These are phyloP conservation scores for Acleris sparsana DNA, from an alignment of 2,888 invertebrate genomes.

Conservation along the genomic window DNA sequence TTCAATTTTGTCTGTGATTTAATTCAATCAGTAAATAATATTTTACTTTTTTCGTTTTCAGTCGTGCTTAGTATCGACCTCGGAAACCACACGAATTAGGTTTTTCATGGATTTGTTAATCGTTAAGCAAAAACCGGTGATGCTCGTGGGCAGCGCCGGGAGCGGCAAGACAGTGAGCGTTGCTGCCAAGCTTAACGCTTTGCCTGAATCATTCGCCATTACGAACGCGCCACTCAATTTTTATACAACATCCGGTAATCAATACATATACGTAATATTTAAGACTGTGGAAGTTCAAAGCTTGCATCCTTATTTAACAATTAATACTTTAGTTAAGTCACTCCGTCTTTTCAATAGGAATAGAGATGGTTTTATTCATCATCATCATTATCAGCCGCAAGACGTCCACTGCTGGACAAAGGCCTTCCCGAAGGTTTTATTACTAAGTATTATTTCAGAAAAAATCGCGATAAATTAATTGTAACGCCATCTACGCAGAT, in stretches of 20 bases:
- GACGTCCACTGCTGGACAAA: no score
- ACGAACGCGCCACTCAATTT: slow-evolving; percentile 97
- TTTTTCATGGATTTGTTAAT: slow-evolving; percentile 95
- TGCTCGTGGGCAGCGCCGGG: slow-evolving; percentile 95
- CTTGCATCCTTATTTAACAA: no score
- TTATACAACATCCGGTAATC: slow-evolving; percentile 92
- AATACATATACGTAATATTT: neutral
- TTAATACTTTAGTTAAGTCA: no score
- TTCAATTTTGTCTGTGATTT: slow-evolving; percentile 8
- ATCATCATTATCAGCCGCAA: no score
- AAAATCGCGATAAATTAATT: no score
- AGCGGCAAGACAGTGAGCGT: slow-evolving; percentile 96
- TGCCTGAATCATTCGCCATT: slow-evolving; percentile 91
- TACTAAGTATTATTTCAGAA: no score
- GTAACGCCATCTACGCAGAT: no score
- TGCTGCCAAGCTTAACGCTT: slow-evolving; percentile 89
- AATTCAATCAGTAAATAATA: neutral
- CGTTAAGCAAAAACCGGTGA: slow-evolving; percentile 90
- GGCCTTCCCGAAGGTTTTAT: no score
- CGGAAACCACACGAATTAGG: slow-evolving; percentile 94
- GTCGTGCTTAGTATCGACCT: slow-evolving; percentile 93
- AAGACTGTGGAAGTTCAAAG: no score
- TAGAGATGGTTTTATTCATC: no score
- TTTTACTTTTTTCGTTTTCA: slow-evolving; percentile 54
- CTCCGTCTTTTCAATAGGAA: no score